Evolutionary conservation across 2,888 invertebrate species (phyloP).

Genomic region (Tolmerus cingulatus): DNA sequence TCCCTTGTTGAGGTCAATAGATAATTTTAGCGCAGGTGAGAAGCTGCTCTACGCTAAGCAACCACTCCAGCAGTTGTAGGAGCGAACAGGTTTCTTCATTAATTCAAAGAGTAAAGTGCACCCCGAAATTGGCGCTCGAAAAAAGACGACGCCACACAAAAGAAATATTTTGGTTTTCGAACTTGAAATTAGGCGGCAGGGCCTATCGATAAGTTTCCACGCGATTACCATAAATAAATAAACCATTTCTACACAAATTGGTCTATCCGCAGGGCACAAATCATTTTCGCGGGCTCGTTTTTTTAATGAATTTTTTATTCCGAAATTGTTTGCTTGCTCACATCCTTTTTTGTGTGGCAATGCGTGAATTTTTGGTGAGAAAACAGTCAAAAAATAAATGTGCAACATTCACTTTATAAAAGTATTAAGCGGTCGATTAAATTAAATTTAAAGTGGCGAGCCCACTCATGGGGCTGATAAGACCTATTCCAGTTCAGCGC

Average conservation of each 20-base stretch:
- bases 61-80: background rate
- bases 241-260: background rate
- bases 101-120: slow-evolving; percentile 8
- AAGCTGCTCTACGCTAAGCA: background rate
- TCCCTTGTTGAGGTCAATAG: slow-evolving; percentile 10
- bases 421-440: background rate
- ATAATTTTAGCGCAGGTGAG: background rate
- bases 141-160: background rate
- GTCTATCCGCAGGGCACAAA: background rate
- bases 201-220: background rate
- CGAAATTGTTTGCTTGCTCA: background rate
- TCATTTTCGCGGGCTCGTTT: background rate
- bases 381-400: background rate
- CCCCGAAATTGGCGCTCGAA: background rate
- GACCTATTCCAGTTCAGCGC: background rate
- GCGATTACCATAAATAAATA: slow-evolving; percentile 6
- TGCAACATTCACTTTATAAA: background rate
- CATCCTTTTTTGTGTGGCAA: background rate
- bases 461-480: background rate
- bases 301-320: background rate
- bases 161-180: background rate
- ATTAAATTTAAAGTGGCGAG: background rate
- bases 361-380: background rate
- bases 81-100: slow-evolving; percentile 1
- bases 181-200: background rate